phyloP scores from a whole-genome alignment of 2,113 vertebrate species.

The Climacteris rufus region DNA sequence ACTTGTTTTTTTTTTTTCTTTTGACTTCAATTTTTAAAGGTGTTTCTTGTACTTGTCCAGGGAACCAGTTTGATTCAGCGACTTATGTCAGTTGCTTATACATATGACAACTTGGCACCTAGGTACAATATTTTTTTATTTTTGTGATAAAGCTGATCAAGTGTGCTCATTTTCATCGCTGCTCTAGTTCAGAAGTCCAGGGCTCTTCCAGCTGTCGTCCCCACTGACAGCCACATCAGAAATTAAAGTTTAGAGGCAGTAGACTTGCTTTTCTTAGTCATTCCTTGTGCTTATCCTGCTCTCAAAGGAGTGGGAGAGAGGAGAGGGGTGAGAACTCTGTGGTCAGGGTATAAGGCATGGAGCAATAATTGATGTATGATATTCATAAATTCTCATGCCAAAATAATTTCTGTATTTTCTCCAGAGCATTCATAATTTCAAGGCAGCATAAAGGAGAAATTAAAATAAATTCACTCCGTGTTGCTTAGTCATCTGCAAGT shows the following conservation, averaged over 20 bases:
- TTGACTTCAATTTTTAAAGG: conserved; percentile 77
- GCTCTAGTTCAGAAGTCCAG: neutral
- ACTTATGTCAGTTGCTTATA: conserved; percentile 97
- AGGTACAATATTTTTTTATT: conserved; percentile 79
- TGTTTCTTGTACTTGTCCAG: conserved; percentile 95
- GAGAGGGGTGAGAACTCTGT: neutral
- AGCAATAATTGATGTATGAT: neutral
- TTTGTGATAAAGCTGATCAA: conserved; percentile 51
- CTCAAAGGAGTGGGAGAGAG: neutral
- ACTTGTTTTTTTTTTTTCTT: conserved; percentile 54
- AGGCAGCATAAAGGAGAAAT: neutral
- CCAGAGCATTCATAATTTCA: neutral
- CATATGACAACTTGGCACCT: conserved; percentile 97
- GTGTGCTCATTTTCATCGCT: conserved; percentile 9
- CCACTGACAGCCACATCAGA: neutral
- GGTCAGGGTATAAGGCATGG: neutral
- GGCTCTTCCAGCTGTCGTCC: neutral
- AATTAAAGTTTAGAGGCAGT: neutral
- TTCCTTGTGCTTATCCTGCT: neutral
- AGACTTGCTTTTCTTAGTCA: conserved; percentile 32
- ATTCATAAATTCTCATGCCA: neutral
- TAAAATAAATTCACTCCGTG: neutral
- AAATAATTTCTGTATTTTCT: neutral
- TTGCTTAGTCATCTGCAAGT: neutral
- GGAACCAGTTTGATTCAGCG: conserved; percentile 96